Percentiles rank a stretch among this genome's conserved stretches.
These are phyloP conservation scores for Drosophila jambulina DNA, from an alignment of 1,140 invertebrate genomes.

Conservation along the genomic window DNA sequence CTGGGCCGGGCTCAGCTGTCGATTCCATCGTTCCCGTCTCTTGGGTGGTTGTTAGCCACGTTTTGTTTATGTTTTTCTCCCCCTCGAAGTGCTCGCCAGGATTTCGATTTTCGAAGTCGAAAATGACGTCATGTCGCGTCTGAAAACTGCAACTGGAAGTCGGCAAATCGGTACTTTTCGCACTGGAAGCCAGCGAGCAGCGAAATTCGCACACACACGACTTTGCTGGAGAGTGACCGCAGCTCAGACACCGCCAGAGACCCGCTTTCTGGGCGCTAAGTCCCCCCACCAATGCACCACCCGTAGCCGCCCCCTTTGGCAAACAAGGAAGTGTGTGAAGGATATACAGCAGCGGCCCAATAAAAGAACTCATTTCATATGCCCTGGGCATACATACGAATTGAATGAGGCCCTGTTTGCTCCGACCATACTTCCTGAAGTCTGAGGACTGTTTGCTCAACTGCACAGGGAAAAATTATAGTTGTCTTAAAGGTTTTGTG, in stretches of 20 bases:
- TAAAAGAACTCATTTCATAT: slow-evolving; percentile 71
- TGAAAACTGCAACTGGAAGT: slow-evolving; percentile 71
- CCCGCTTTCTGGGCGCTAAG: slow-evolving; percentile 25
- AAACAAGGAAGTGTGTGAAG: slow-evolving; percentile 70
- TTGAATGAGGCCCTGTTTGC: slow-evolving; percentile 62
- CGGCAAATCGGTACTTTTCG: slow-evolving; percentile 50
- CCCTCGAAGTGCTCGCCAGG: slow-evolving; percentile 2
- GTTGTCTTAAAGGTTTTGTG: not conserved
- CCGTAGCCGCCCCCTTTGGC: slow-evolving; percentile 13
- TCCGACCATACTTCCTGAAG: slow-evolving; percentile 55
- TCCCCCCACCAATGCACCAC: slow-evolving; percentile 15
- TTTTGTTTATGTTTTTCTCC: slow-evolving; percentile 70
- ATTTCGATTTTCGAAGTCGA: slow-evolving; percentile 78
- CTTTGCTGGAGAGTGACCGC: slow-evolving; percentile 55
- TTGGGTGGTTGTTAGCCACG: slow-evolving; percentile 23
- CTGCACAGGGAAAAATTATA: slow-evolving; percentile 12
- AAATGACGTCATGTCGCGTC: slow-evolving; percentile 70
- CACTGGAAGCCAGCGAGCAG: slow-evolving; percentile 51
- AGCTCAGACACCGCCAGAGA: slow-evolving; percentile 52
- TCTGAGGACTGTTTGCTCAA: slow-evolving; percentile 63
- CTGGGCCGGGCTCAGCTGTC: slow-evolving; percentile 48
- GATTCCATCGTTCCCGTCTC: slow-evolving; percentile 8
- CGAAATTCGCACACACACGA: slow-evolving; percentile 43
- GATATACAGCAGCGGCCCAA: slow-evolving; percentile 57
- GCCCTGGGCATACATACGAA: slow-evolving; percentile 52